A percentile compares a stretch with the other conserved stretches of the same genome.
phyloP scores from a whole-genome alignment of 2,888 invertebrate species.

The Phaedon cochleariae region DNA sequence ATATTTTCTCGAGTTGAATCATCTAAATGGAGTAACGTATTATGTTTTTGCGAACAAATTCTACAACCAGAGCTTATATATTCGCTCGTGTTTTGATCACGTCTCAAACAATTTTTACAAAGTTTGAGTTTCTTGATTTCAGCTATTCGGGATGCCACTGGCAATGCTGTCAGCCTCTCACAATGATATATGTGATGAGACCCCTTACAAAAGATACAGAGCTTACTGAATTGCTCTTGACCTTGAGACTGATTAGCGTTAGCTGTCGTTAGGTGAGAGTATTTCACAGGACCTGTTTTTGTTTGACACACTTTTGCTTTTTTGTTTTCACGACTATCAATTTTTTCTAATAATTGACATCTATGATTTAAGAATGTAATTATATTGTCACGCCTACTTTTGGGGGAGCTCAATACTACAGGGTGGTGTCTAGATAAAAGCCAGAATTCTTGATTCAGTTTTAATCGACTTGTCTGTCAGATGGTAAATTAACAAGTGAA shows the following conservation, averaged over 20 bases:
- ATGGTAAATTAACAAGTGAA: too few relatives aligned
- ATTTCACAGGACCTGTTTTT: too few relatives aligned
- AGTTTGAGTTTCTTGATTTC: slow-evolving; percentile 20
- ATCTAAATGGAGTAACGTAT: slow-evolving; percentile 1
- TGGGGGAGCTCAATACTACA: too few relatives aligned
- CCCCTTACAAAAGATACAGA: background rate
- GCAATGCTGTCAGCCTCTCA: background rate
- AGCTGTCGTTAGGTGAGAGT: too few relatives aligned
- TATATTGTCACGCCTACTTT: too few relatives aligned
- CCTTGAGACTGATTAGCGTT: too few relatives aligned
- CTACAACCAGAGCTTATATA: slow-evolving; percentile 9
- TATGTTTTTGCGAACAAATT: slow-evolving; percentile 13
- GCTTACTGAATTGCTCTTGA: too few relatives aligned
- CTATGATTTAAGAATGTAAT: background rate
- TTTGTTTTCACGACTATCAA: background rate
- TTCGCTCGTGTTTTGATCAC: background rate
- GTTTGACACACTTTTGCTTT: too few relatives aligned
- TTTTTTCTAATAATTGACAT: slow-evolving; percentile 2
- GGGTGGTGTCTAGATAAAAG: too few relatives aligned
- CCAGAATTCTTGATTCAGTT: too few relatives aligned
- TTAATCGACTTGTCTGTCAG: too few relatives aligned
- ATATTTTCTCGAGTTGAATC: background rate
- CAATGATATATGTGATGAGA: slow-evolving; percentile 3
- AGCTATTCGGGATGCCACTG: background rate
- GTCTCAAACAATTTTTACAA: slow-evolving; percentile 11